These are phyloP conservation scores for Hermaeophaga mercurialis DNA, from an alignment of 2,888 invertebrate genomes.

Conservation along the genomic window DNA sequence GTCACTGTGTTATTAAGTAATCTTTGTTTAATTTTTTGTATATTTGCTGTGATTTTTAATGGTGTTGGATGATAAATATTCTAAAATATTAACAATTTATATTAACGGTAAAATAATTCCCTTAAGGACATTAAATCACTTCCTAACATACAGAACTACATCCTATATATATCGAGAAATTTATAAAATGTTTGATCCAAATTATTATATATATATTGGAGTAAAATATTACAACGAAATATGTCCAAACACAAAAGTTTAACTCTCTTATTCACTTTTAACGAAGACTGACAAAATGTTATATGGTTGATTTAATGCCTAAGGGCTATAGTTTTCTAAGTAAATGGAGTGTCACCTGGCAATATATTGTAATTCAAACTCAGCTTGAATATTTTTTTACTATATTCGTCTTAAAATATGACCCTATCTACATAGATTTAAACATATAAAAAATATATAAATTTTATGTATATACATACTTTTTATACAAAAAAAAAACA, in stretches of 20 bases:
- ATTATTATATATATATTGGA: background rate
- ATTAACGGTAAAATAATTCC: conserved; percentile 33
- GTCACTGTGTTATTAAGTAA: conserved; percentile 48
- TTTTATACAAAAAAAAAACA: too few species aligned
- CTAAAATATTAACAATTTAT: conserved; percentile 48
- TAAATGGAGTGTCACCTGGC: conserved; percentile 16
- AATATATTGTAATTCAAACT: too few species aligned
- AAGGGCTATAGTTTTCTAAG: conserved; percentile 34
- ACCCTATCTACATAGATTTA: too few species aligned
- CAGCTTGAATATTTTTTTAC: too few species aligned
- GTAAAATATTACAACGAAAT: conserved; percentile 18
- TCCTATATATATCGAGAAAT: conserved; percentile 1
- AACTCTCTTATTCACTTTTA: too few species aligned
- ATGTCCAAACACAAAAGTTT: conserved; percentile 26
- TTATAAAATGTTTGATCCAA: conserved; percentile 7
- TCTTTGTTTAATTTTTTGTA: conserved; percentile 51
- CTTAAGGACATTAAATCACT: conserved; percentile 42
- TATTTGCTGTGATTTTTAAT: conserved; percentile 55
- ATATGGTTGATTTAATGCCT: conserved; percentile 42
- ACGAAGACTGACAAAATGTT: conserved; percentile 32
- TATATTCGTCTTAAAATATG: too few species aligned
- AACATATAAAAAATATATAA: too few species aligned
- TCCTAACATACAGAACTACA: conserved; percentile 28
- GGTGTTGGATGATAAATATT: conserved; percentile 54
- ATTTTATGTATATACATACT: too few species aligned